phyloP scores from a whole-genome alignment of 2,888 invertebrate genomes.

The Lasioglossum oenotherae region DNA sequence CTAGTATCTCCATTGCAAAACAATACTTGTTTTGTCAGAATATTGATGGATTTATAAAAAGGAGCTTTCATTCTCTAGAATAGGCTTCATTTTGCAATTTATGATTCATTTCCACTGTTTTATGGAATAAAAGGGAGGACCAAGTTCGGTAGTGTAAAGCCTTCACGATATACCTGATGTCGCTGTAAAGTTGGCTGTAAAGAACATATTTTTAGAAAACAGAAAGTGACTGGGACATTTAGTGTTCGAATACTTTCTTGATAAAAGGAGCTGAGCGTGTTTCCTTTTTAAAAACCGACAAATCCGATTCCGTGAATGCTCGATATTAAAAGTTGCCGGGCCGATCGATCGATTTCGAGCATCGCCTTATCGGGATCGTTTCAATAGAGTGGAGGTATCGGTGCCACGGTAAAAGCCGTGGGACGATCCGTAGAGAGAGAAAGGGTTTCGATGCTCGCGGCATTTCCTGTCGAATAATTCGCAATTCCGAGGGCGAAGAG shows the following conservation, averaged over 20 bases:
- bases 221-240: no score
- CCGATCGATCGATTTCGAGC: background rate
- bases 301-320: background rate
- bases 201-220: background rate
- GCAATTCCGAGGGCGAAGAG: conserved; percentile 10
- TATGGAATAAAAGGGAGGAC: background rate
- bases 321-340: background rate
- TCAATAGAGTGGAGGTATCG: background rate
- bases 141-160: background rate
- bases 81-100: background rate
- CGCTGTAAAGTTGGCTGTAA: background rate
- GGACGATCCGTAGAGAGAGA: background rate
- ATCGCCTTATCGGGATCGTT: background rate
- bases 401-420: background rate
- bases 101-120: background rate
- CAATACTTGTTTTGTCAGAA: rapidly evolving
- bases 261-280: background rate
- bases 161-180: no score
- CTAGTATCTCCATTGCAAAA: background rate
- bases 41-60: background rate
- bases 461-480: conserved; percentile 36
- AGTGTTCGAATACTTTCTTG: no score
- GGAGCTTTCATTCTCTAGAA: background rate
- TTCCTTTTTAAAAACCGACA: background rate
- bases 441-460: conserved; percentile 13